Base-by-base conservation (phyloP, 2,888 invertebrate species). In the Notodonta ziczac region DNA sequence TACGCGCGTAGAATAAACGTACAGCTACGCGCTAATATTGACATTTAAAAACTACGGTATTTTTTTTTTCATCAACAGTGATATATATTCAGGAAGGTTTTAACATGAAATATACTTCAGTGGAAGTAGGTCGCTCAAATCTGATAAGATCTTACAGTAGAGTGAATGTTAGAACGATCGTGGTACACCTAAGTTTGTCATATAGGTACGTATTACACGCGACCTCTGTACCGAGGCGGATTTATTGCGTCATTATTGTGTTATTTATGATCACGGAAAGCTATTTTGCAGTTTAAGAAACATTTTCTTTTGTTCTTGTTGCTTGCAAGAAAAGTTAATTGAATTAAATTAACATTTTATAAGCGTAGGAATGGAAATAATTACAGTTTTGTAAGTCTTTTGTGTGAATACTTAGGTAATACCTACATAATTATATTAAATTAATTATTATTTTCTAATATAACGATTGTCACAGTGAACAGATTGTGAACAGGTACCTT, bases 201-300 rank as follows among this genome's bases (percentile, higher is more conserved):
- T 74, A 68, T 74, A 68, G 32, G 16, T 2, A 10, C 12, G 10
- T 73, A 73, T 63, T 64, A 70, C 73, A 74, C 76, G 76, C 76
- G 73, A 74, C 73, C 70, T 75, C 58, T 63, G 67, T 73, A 53
- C 56, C 55, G 52, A 60, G 62, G 50, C 61, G 59, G 73, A 74
- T 75, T 74, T 74, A 74, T 74, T 65, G 62, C 64, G 73, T 74
- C 73, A 65, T 74, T 76, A 74, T 62, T 65, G 57, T 40, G 57
- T 76, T 63, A 74, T 74, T 75, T 74, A 76, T 64, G 62, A 52
- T 48, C 73, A 74, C 73, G 73, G 60, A 73, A 74, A 66, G 70
- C 61, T 62, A 62, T 58, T 70, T 65, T 64, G 54, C 60, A 63
- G 53, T 73, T 73, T 73, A 64, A 59, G 65, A 70, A 66, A 61